phyloP scores from a whole-genome alignment of 1,140 invertebrate genomes.

The Drosophila triauraria region DNA sequence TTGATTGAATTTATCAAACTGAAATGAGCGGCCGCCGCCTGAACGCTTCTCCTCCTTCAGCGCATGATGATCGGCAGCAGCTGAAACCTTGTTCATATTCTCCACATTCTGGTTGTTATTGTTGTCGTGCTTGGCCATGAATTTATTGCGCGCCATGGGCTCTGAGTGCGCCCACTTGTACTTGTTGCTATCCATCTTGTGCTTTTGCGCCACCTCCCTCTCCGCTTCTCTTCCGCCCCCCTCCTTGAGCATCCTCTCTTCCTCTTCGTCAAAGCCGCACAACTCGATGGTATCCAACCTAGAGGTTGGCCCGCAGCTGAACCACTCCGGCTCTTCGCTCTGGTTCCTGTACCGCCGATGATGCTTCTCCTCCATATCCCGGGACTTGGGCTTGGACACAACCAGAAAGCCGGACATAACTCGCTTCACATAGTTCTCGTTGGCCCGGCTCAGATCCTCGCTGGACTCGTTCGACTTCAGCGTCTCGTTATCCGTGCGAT shows the following conservation, averaged over 20 bases:
- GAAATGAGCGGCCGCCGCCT: slow-evolving; percentile 27
- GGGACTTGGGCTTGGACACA: slow-evolving; percentile 74
- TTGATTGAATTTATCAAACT: slow-evolving; percentile 52
- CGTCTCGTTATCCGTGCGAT: slow-evolving; percentile 61
- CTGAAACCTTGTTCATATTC: slow-evolving; percentile 58
- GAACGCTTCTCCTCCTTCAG: slow-evolving; percentile 56
- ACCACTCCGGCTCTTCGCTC: slow-evolving; percentile 81
- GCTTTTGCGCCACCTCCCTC: slow-evolving; percentile 38
- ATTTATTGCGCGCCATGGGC: slow-evolving; percentile 45
- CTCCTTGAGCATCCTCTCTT: slow-evolving; percentile 61
- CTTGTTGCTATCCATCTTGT: slow-evolving; percentile 64
- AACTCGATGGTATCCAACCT: slow-evolving; percentile 79
- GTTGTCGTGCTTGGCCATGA: slow-evolving; percentile 52
- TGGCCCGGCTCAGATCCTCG: slow-evolving; percentile 65
- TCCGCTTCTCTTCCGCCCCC: slow-evolving; percentile 17
- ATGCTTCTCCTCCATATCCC: slow-evolving; percentile 69
- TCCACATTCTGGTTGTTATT: slow-evolving; percentile 64
- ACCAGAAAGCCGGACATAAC: slow-evolving; percentile 80
- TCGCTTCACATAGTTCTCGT: slow-evolving; percentile 81
- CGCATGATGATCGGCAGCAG: slow-evolving; percentile 8
- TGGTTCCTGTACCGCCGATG: slow-evolving; percentile 71
- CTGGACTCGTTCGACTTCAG: slow-evolving; percentile 64
- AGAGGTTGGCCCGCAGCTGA: slow-evolving; percentile 81
- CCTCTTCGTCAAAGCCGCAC: slow-evolving; percentile 80
- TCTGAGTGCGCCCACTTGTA: slow-evolving; percentile 66